Conservation (phyloP, 30 jellyfish, hydroid and myxozoan species). For the Calvadosia cruxmelitensis region DNA sequence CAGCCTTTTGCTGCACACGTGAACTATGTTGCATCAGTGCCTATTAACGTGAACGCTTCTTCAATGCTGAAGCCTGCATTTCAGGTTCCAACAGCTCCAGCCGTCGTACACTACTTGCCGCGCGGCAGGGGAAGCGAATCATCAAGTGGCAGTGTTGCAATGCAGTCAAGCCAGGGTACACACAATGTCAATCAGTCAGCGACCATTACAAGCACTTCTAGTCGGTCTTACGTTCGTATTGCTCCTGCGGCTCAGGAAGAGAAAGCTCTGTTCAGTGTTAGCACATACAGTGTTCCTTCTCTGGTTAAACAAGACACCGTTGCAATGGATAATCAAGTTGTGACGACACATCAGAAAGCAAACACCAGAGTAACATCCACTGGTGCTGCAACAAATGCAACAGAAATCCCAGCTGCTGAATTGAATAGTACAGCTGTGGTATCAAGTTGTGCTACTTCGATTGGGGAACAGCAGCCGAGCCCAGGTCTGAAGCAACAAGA, state of each 20-base stretch:
- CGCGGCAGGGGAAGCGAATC: background rate
- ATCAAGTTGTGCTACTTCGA: too few species aligned
- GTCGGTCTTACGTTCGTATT: background rate
- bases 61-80: background rate
- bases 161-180: background rate
- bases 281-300: background rate
- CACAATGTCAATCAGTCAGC: background rate
- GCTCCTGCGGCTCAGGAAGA: slow-evolving; percentile 1
- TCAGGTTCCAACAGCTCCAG: background rate
- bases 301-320: background rate
- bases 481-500: too few species aligned
- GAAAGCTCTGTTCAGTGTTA: background rate
- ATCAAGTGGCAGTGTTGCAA: too few species aligned
- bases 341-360: background rate
- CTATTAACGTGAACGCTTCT: background rate
- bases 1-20: background rate
- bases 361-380: too few species aligned
- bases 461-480: too few species aligned
- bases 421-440: too few species aligned
- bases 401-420: too few species aligned
- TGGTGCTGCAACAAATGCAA: too few species aligned
- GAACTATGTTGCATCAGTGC: background rate
- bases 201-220: background rate
- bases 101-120: background rate
- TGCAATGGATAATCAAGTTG: background rate